Evolutionary conservation across 2,797 vertebrate species (phyloP), one percentile per base, ranked within the genome.

Genomic region (Furcifer pardalis): DNA sequence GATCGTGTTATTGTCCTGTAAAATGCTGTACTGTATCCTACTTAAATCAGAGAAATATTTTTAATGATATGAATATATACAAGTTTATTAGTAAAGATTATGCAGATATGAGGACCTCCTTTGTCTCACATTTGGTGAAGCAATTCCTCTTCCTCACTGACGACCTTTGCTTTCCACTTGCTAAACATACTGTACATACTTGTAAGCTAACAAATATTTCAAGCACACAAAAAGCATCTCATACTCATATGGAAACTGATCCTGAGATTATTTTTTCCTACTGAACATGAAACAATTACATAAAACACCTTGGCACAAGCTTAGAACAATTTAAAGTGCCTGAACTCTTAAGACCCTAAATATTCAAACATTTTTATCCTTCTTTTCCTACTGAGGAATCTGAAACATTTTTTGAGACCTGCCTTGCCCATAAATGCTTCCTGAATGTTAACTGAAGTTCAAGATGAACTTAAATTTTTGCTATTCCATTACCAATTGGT

Each of bases 341-440:
- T 66, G 35, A 76, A 66, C 62, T 52, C 44, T 65, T 66, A 49
- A 40, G 32, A 44, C 73, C 8, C 37, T 46, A 65, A 37, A n/a
- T 3, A n/a, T n/a, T 65, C 77, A 79, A 65, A 65, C 32, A 40
- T 75, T 83, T 66, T 59, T 37, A 81, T 72, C 35, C 79, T 10
- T 72, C 52, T 79, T 72, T 17, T 27, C 23, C 13, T 25, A 69
- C 71, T 30, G 32, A 73, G 56, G 69, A 63, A 74, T 62, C 32
- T 17, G 56, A 60, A 62, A 40, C 35, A 60, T 73, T 23, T 44
- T 82, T 60, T 46, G 35, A 79, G n/a, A 21, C 23, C 44, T 68
- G 35, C 49, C 32, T 52, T 69, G 35, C 32, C 49, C 13, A 15
- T 81, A 27, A 44, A 25, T 63, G 12, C n/a, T 63, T 82, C 42